phyloP scores from a whole-genome alignment of 2,888 invertebrate genomes.

The Pristionchus fissidentatus region DNA sequence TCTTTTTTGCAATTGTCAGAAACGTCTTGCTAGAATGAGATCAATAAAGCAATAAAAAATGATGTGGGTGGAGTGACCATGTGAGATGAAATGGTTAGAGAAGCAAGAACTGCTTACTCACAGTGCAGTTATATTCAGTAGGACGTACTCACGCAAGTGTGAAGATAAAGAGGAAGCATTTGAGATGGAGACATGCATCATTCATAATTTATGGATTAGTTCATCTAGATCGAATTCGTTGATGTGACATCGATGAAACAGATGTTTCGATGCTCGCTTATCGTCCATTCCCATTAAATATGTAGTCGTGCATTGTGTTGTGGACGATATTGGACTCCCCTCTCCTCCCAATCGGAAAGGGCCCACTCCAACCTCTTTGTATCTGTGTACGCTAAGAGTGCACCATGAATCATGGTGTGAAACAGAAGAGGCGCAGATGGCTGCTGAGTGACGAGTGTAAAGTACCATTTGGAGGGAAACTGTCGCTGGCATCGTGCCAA shows the following conservation, averaged over 20 bases:
- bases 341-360: too few species aligned
- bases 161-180: neutral
- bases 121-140: too few species aligned
- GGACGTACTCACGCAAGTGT: too few species aligned
- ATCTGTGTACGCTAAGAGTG: slow-evolving; percentile 25
- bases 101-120: too few species aligned
- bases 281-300: too few species aligned
- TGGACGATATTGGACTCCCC: too few species aligned
- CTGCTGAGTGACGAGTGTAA: neutral
- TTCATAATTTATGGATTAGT: neutral
- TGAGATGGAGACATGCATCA: neutral
- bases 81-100: too few species aligned
- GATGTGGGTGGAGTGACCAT: slow-evolving; percentile 16
- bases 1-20: slow-evolving; percentile 13
- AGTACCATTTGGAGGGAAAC: neutral
- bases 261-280: too few species aligned
- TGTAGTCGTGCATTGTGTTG: too few species aligned
- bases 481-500: neutral
- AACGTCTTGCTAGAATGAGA: slow-evolving; percentile 30
- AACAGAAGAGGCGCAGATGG: slow-evolving; percentile 35
- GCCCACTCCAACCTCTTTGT: too few species aligned
- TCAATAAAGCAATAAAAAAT: slow-evolving; percentile 17
- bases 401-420: slow-evolving; percentile 20
- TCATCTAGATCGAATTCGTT: too few species aligned
- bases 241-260: too few species aligned